Evolutionary conservation across 2,113 vertebrate genomes (phyloP).

Genomic region (Micronycteris hirsuta): DNA sequence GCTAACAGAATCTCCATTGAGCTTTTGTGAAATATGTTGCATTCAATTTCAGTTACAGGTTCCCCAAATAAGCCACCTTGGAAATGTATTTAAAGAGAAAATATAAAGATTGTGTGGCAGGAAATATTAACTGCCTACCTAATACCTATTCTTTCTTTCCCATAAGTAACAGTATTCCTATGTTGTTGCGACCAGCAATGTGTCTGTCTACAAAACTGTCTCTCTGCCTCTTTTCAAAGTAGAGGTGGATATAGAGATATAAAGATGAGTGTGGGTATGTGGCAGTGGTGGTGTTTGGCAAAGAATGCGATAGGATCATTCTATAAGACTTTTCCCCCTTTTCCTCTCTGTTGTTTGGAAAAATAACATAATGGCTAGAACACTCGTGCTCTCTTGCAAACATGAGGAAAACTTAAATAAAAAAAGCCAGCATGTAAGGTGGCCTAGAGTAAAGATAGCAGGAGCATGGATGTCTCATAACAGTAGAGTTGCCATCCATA

Average conservation of each 20-base stretch:
- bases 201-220: not conserved
- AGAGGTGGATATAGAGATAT: not conserved
- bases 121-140: not conserved
- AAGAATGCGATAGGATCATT: not conserved
- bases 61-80: not conserved
- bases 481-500: not conserved
- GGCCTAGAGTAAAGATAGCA: not conserved
- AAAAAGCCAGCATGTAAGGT: not conserved
- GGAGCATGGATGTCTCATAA: not conserved
- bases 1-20: not conserved
- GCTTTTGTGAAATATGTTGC: not conserved
- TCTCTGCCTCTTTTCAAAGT: not conserved
- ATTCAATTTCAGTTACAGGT: not conserved
- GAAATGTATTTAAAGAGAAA: not conserved
- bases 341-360: not conserved
- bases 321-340: not conserved
- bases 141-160: not conserved
- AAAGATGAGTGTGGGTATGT: not conserved
- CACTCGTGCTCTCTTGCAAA: not conserved
- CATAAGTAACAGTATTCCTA: not conserved
- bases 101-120: not conserved
- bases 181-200: not conserved
- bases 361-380: not conserved
- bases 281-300: not conserved
- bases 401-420: not conserved